Percentiles rank a stretch among this genome's conserved stretches.
These are phyloP conservation scores for Drosophila paucipuncta DNA, from an alignment of 2,888 invertebrate genomes.

Conservation along the genomic window DNA sequence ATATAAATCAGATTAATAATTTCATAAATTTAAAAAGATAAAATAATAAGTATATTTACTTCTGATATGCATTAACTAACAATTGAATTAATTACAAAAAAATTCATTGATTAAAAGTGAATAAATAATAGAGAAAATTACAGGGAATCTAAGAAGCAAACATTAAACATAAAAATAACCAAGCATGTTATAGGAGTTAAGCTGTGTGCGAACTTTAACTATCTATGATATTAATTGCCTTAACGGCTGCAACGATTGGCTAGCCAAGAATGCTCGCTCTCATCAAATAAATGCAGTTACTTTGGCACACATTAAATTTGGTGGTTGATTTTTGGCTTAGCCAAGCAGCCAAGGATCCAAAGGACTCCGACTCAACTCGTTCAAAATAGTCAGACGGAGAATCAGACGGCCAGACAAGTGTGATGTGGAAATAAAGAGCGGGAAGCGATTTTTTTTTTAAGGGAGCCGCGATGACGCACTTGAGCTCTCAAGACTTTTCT, in stretches of 20 bases:
- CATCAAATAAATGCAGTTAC: conserved; percentile 60
- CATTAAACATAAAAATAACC: neutral
- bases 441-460: conserved; percentile 3
- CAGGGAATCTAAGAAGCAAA: neutral
- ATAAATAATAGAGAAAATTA: neutral
- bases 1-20: too few relatives aligned
- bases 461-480: conserved; percentile 19
- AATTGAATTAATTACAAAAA: too few relatives aligned
- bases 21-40: neutral
- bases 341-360: conserved; percentile 6
- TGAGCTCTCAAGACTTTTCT: neutral
- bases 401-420: neutral
- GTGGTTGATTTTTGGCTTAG: conserved; percentile 56
- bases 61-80: too few relatives aligned
- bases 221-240: conserved; percentile 57
- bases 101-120: neutral
- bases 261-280: conserved; percentile 19
- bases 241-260: conserved; percentile 25
- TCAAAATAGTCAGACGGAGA: conserved; percentile 9
- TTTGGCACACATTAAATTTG: conserved; percentile 62
- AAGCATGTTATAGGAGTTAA: conserved; percentile 13
- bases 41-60: too few relatives aligned
- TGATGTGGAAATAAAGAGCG: neutral
- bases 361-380: conserved; percentile 1
- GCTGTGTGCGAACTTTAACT: conserved; percentile 23